A percentile compares a stretch with the other conserved stretches of the same genome.
Evolutionary conservation across 2,888 invertebrate genomes (phyloP).

Genomic region (Epistrophe eligans): DNA sequence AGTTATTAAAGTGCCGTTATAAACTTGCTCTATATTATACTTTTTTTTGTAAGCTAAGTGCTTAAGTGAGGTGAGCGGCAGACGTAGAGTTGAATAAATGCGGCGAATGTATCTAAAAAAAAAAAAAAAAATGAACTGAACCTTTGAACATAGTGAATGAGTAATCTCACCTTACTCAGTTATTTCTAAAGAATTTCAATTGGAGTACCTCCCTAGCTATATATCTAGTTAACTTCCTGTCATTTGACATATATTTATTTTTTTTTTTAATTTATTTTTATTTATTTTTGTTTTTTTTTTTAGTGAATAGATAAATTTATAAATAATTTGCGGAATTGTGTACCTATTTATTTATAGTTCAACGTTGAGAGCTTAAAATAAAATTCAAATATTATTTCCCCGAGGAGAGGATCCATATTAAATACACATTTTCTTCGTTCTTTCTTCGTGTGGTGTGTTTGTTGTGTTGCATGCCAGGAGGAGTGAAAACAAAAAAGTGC

Average conservation of each 20-base stretch:
- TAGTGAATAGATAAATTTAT: conserved; percentile 48
- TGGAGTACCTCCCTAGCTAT: not conserved
- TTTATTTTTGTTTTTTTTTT: conserved; percentile 45
- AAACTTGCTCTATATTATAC: conserved; percentile 10
- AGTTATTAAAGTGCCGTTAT: conserved; percentile 45
- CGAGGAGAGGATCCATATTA: conserved; percentile 19
- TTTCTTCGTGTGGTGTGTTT: not conserved
- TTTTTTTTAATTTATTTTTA: not conserved
- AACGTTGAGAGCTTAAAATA: conserved; percentile 52
- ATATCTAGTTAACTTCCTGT: not conserved
- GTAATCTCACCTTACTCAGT: conserved; percentile 34
- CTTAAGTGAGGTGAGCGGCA: not conserved
- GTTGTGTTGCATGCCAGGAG: conserved; percentile 39
- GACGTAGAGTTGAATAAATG: conserved; percentile 1
- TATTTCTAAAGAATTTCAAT: conserved; percentile 35
- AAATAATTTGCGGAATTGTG: conserved; percentile 63
- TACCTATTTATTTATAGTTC: conserved; percentile 71
- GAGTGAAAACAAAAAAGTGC: conserved; percentile 56
- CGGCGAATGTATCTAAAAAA: conserved; percentile 10
- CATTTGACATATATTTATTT: conserved; percentile 29
- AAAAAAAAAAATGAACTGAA: not conserved
- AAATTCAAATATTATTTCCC: conserved; percentile 50
- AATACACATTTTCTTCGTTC: conserved; percentile 33
- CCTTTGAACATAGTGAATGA: conserved; percentile 30
- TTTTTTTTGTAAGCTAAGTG: conserved; percentile 35